Evolutionary conservation across 2,113 vertebrate genomes (phyloP).

Genomic region (Mormyrus lacerda): DNA sequence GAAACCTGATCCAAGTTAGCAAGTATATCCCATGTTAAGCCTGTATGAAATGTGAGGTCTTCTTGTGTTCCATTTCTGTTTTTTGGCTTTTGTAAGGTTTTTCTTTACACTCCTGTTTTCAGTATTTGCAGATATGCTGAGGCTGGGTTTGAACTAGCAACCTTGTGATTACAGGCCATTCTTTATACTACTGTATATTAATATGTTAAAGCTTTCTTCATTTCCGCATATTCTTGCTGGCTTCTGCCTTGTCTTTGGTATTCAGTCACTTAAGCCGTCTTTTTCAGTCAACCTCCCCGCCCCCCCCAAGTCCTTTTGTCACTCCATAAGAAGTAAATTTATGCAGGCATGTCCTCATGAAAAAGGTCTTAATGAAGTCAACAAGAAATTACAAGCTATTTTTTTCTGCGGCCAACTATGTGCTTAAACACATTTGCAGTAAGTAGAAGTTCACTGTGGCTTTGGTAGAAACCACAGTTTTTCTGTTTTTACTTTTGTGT

Average conservation of each 20-base stretch:
- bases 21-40: background rate
- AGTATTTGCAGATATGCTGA: too few relatives aligned
- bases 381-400: background rate
- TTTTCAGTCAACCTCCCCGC: too few relatives aligned
- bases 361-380: background rate
- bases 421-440: background rate
- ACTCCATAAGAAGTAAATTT: background rate
- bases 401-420: background rate
- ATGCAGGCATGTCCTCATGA: background rate
- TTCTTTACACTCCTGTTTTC: background rate
- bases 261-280: background rate
- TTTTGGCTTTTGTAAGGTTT: background rate
- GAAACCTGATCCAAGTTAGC: background rate
- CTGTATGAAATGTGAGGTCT: background rate
- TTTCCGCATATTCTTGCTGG: background rate
- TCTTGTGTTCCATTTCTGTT: background rate
- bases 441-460: background rate
- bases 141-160: too few relatives aligned
- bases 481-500: background rate
- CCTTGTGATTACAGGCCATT: too few relatives aligned
- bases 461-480: background rate
- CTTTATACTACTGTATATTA: background rate
- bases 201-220: background rate
- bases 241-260: background rate
- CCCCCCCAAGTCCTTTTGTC: background rate